These are phyloP conservation scores for Apocheima hispidaria DNA, from an alignment of 2,888 invertebrate genomes.

Conservation along the genomic window DNA sequence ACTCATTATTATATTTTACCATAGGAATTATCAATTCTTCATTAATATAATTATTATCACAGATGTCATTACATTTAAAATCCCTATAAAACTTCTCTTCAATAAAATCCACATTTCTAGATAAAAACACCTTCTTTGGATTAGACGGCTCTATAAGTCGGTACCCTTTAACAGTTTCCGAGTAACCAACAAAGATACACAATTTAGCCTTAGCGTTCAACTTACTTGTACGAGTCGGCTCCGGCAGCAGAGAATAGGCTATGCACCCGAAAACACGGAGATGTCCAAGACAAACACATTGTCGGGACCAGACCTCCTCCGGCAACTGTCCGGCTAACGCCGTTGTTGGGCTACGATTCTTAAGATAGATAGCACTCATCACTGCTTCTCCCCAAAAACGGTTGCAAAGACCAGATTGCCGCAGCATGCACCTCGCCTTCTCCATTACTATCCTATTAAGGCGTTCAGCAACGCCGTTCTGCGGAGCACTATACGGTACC, in stretches of 20 bases:
- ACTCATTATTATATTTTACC: not conserved
- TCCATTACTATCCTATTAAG: not conserved
- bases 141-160: not conserved
- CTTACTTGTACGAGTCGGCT: not conserved
- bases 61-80: not conserved
- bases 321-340: not conserved
- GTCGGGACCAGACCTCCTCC: not conserved
- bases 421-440: not conserved
- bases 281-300: not conserved
- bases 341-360: not conserved
- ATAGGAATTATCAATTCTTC: no score
- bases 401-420: not conserved
- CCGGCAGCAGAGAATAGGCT: not conserved
- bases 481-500: not conserved
- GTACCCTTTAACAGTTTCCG: not conserved
- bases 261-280: not conserved
- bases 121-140: not conserved
- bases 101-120: not conserved
- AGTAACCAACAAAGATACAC: not conserved
- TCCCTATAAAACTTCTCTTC: not conserved
- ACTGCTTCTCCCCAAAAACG: not conserved
- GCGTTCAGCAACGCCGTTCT: not conserved
- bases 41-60: not conserved
- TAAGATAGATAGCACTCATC: not conserved
- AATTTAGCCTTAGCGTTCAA: not conserved